phyloP scores from a whole-genome alignment of 1,140 invertebrate genomes.

The Bombus balteatus region DNA sequence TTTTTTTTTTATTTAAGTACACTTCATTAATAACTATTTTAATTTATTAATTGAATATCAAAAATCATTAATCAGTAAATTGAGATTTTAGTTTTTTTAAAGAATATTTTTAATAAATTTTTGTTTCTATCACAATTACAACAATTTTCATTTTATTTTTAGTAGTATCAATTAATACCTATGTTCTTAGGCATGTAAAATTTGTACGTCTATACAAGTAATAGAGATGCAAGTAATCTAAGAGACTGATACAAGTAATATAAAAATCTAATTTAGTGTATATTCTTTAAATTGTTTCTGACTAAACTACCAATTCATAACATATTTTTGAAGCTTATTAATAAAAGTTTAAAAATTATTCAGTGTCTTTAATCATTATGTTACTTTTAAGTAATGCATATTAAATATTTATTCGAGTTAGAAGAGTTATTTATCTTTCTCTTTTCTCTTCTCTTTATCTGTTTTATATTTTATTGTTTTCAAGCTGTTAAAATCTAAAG shows the following conservation, averaged over 20 bases:
- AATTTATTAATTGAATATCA: background rate
- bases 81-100: background rate
- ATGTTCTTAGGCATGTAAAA: too few relatives aligned
- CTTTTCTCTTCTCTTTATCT: background rate
- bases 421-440: background rate
- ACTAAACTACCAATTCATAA: background rate
- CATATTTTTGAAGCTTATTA: background rate
- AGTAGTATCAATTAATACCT: background rate
- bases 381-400: background rate
- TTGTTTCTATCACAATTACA: background rate
- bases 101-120: too few relatives aligned
- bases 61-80: constrained; percentile 2
- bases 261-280: too few relatives aligned
- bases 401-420: constrained; percentile 1
- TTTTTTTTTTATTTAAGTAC: background rate
- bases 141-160: background rate
- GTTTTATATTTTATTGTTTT: constrained; percentile 4
- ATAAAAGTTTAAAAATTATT: background rate
- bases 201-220: too few relatives aligned
- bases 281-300: background rate
- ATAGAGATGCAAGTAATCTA: too few relatives aligned
- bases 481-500: background rate
- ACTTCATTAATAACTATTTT: background rate
- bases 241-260: too few relatives aligned
- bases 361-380: too few relatives aligned